Evolutionary conservation across 2,888 invertebrate species (phyloP).

Genomic region (Pyrrhosoma nymphula): DNA sequence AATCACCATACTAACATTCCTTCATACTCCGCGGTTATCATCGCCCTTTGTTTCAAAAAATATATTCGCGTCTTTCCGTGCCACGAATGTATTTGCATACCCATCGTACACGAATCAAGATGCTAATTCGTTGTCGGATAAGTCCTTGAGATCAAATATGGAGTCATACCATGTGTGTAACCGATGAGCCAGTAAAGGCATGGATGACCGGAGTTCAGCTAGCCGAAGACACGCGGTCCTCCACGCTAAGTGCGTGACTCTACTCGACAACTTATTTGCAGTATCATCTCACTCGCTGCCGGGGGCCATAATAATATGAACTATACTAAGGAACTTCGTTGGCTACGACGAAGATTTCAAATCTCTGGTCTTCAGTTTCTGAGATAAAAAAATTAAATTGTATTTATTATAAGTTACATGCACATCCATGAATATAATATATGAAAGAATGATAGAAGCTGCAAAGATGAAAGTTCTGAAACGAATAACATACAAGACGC

Average conservation of each 20-base stretch:
- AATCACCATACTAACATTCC: background rate
- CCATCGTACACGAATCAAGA: conserved; percentile 21
- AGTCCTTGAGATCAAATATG: conserved; percentile 31
- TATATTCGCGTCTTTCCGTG: background rate
- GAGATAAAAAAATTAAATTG: background rate
- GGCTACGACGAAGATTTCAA: background rate
- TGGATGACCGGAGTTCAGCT: conserved; percentile 6
- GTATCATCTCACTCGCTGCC: background rate
- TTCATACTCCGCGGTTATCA: background rate
- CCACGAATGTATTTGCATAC: background rate
- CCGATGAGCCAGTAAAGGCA: background rate
- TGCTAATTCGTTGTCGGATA: conserved; percentile 16
- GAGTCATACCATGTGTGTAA: background rate
- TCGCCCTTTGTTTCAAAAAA: background rate
- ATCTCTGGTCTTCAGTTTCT: background rate
- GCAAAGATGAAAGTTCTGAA: too few relatives aligned
- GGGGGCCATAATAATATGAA: background rate
- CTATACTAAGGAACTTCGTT: background rate
- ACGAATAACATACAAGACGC: too few relatives aligned
- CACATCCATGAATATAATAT: too few relatives aligned
- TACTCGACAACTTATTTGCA: background rate
- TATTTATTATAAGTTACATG: too few relatives aligned
- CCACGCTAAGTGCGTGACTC: background rate
- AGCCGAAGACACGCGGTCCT: background rate
- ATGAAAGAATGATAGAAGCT: too few relatives aligned